Base-by-base conservation (phyloP, 2,888 invertebrate genomes). In the Panorpa germanica region DNA sequence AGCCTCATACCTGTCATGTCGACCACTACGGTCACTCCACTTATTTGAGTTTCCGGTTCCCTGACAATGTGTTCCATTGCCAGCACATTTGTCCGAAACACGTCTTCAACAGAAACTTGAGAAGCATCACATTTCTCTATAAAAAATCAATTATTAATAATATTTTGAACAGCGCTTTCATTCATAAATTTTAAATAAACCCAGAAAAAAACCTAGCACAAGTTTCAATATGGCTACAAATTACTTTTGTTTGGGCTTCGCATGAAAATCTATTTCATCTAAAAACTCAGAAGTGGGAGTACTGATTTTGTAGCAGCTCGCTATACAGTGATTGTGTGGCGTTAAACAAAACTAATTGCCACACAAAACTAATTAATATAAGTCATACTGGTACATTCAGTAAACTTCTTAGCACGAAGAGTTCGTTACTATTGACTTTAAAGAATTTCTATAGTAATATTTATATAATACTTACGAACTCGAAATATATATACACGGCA, bases 21-120 rank as follows among this genome's bases (percentile, higher is more conserved):
- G 34, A 55, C 36, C 24, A 57, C 40, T 21, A 55, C 47, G 17
- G 50, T 46, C 28, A 44, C 38, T 52, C 59, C 28, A 47, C 41
- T 55, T 13, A 67, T 56, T 49, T 68, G 67, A 0, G 60, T 59
- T 39, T 59, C 60, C 29, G 61, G 58, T 31, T 63, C 61, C 37
- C 61, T 49, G 3, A 61, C 59, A 6, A 61, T 45, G 34, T 59
- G 55, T 39, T 64, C 63, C 36, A 67, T 41, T 8, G 59, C 57
- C 27, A 65, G 40, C 20, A 63, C 53, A 39, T 61, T 63, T 11
- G 59, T 53, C 34, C 59, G 55, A 37, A 65, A 59, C 13, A 66
- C 49, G 28, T 62, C 59, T 25, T 61, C 58, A 35, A 59, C 55
- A 11, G 50, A 49, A 13, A 55, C 53, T 40, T 48, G 48, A n/a